Conservation (phyloP, 2,888 invertebrate genomes). For the Neuroscelio doddi region DNA sequence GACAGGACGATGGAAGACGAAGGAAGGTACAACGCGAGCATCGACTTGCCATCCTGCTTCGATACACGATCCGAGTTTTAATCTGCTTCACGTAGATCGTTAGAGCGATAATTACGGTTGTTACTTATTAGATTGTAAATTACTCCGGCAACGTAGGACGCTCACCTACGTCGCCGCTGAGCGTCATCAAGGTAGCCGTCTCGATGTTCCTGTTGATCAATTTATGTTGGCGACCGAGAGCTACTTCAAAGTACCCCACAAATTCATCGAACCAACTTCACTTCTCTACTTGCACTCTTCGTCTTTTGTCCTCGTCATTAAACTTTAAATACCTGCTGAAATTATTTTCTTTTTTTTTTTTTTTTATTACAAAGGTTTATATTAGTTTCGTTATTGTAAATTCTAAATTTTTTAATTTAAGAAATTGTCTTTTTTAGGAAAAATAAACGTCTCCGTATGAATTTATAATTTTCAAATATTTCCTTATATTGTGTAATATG, state of each 20-base stretch:
- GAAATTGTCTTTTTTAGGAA: too few species aligned
- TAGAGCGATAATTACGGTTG: slow-evolving; percentile 41
- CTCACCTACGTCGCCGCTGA: too few species aligned
- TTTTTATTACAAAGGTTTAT: too few species aligned
- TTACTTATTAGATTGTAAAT: slow-evolving; percentile 47
- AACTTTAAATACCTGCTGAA: too few species aligned
- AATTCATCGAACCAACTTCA: slow-evolving; percentile 24
- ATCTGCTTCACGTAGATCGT: slow-evolving; percentile 33
- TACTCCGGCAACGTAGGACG: slow-evolving; percentile 19
- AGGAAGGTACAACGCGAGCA: slow-evolving; percentile 20
- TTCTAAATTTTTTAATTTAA: too few species aligned
- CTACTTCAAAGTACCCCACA: slow-evolving; percentile 8
- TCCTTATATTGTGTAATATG: too few species aligned
- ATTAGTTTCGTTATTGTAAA: too few species aligned
- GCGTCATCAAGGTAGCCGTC: slow-evolving; percentile 31
- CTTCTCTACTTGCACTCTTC: neutral
- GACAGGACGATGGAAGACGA: slow-evolving; percentile 36
- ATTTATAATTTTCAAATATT: too few species aligned
- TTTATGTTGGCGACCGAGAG: slow-evolving; percentile 7
- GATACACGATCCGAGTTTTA: slow-evolving; percentile 11
- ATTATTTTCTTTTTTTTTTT: too few species aligned
- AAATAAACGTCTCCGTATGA: too few species aligned
- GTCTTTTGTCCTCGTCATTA: too few species aligned
- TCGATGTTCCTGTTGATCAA: slow-evolving; percentile 34
- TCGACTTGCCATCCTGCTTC: too few species aligned